Evolutionary conservation across 2,113 vertebrate species (phyloP), one percentile per base, ranked within the genome.

Genomic region (Protobothrops mucrosquamatus): DNA sequence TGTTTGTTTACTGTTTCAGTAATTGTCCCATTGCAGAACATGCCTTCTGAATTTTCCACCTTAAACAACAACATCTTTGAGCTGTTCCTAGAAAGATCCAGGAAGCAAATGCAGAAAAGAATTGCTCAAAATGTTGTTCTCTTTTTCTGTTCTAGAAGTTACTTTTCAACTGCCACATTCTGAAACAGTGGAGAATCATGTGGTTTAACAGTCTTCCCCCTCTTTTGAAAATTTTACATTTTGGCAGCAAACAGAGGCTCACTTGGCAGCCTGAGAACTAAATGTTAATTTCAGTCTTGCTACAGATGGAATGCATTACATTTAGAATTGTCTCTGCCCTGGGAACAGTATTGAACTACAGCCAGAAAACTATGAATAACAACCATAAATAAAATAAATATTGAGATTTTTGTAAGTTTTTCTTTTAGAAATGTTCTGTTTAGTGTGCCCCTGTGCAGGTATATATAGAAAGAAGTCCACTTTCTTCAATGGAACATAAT

Each of bases 301-400:
- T 94, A 94, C 96, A 97, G 96, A 97, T 96, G 96, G 96, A 95
- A 93, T 91, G 64, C 48, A 94, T 93, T 95, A 94, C 90, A 95
- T 85, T 95, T 81, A 96, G 95, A 59, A 95, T 94, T 96, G 92
- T 91, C 94, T 91, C 94, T 88, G 92, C 93, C 93, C 93, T 95
- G 95, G 26, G 7, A 96, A 97, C 94, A 96, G 92, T 95, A 95
- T 61, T 94, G 92, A 93, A 93, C 57, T 87, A 94, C 85, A 87
- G 46, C 95, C 94, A 92, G 92, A 91, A 92, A 92, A 90, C 55
- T 69, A 96, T 89, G 93, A 92, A 95, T 81, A 89, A 92, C 88
- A 92, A 85, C 93, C 91, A 88, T 92, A 0, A 0, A 89, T 74
- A 23, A 54, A 57, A 26, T 87, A 86, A 34, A 46, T 55, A 4